Base-by-base conservation (phyloP, 2,113 vertebrate species). In the Callospermophilus lateralis region DNA sequence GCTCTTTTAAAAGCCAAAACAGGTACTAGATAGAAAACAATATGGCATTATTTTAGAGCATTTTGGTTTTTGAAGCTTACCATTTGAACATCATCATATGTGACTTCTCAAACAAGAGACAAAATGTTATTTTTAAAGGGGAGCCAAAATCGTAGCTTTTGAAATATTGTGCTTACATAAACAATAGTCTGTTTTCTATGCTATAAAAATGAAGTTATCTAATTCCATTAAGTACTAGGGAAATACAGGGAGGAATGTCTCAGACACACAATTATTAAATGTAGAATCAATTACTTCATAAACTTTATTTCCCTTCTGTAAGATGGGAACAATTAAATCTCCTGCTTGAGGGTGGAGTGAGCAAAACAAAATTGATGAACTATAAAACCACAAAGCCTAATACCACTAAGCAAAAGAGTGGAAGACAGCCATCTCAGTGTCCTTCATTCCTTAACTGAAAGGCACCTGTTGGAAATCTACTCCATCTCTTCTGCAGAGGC, bases 1-100 rank as follows among this genome's bases (percentile, higher is more conserved):
- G n/a, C 65, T 80, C 4, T 76, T 92, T 96, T 74, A 84, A 94
- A 77, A 93, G 55, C 74, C 68, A 67, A 94, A 83, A 53, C 15
- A 34, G 48, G 17, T 65, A 84, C 26, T 37, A 90, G 7, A 5
- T 20, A 30, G n/a, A 72, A 12, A 92, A 86, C 28, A 87, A 97
- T 88, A 88, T 58, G 42, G 10, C 4, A 42, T 20, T 94, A 63
- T 55, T 83, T 93, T n/a, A 70, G 26, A 26, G 45, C 3, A 67
- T 74, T 94, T 74, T 58, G 32, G 88, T 90, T 93, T 94, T 39
- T 48, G 72, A 87, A 86, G 80, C 74, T 65, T 84, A 79, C 30
- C 24, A 76, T 80, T 90, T 95, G 78, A 10, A 70, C 24, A 39
- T 70, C 67, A 70, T n/a, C 70, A 22, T 39, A 58, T 37, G 15